Conservation (phyloP, 2,888 invertebrate genomes). For the Smittia aterrima region DNA sequence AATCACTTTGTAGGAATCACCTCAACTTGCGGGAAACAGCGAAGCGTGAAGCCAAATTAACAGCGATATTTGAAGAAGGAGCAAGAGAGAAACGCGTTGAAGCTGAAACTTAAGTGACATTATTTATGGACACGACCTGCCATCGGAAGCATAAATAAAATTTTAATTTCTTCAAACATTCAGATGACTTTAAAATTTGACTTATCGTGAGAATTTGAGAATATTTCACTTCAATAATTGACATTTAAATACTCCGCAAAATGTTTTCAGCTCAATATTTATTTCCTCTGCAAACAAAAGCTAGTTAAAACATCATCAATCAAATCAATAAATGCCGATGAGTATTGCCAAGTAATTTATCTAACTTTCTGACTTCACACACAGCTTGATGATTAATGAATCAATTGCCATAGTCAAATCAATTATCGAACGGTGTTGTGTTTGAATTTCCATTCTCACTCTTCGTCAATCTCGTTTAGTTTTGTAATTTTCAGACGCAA, state of each 20-base stretch:
- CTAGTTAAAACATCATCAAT: constrained; percentile 38
- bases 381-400: constrained; percentile 33
- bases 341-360: constrained; percentile 28
- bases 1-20: background rate
- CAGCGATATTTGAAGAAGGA: background rate
- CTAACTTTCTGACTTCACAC: constrained; percentile 15
- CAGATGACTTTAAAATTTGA: background rate
- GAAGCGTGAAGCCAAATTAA: constrained; percentile 6
- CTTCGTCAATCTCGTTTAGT: background rate
- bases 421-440: constrained; percentile 29
- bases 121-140: constrained; percentile 7
- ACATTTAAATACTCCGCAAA: constrained; percentile 7
- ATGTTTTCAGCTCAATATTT: constrained; percentile 2
- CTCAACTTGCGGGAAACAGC: background rate
- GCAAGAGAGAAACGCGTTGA: background rate
- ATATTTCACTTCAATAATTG: constrained; percentile 5
- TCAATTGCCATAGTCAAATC: constrained; percentile 37
- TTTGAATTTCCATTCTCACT: background rate
- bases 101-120: background rate
- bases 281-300: background rate
- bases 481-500: background rate
- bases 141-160: background rate
- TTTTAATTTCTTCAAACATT: background rate
- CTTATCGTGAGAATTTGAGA: background rate
- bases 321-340: constrained; percentile 36